A percentile compares a stretch with the other conserved stretches of the same genome.
Conservation (phyloP, 37 sponge, comb jelly and placozoan genomes). For the Sycon ciliatum region DNA sequence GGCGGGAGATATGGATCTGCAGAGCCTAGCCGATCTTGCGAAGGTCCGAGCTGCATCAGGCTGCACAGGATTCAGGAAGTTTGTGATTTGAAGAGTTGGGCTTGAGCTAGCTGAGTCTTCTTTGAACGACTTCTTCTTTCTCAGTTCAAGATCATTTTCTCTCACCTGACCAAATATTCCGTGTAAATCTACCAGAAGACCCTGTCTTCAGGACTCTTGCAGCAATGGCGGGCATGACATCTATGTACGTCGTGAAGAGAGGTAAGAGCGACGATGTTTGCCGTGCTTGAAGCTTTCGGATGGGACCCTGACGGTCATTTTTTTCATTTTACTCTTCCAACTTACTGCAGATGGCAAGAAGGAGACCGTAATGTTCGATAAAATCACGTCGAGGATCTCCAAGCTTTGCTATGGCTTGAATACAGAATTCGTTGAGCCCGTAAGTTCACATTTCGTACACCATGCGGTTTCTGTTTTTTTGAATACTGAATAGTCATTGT, state of each 20-base stretch:
- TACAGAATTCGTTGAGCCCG: constrained; percentile 82
- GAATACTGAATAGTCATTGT: background rate
- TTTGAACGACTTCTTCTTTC: too few relatives aligned
- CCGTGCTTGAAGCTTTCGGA: background rate
- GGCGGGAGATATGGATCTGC: too few relatives aligned
- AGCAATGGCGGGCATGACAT: too few relatives aligned
- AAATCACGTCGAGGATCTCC: constrained; percentile 88
- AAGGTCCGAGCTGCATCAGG: too few relatives aligned
- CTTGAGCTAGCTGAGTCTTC: too few relatives aligned
- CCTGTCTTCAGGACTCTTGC: too few relatives aligned
- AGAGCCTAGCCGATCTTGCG: too few relatives aligned
- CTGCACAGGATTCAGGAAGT: too few relatives aligned
- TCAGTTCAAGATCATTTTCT: too few relatives aligned
- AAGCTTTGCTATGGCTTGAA: constrained; percentile 94
- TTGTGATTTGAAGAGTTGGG: too few relatives aligned
- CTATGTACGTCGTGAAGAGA: constrained; percentile 58
- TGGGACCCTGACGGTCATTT: background rate
- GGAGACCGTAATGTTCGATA: constrained; percentile 92
- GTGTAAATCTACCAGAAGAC: too few relatives aligned
- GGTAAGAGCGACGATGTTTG: constrained; percentile 19
- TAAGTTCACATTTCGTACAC: constrained; percentile 23
- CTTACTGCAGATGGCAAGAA: constrained; percentile 67
- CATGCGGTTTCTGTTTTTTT: background rate
- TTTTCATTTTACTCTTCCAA: background rate
- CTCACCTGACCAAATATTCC: too few relatives aligned